Evolutionary conservation across 2,888 invertebrate genomes (phyloP), one percentile per base, ranked within the genome.

Genomic region (Pollenia griseotomentosa): DNA sequence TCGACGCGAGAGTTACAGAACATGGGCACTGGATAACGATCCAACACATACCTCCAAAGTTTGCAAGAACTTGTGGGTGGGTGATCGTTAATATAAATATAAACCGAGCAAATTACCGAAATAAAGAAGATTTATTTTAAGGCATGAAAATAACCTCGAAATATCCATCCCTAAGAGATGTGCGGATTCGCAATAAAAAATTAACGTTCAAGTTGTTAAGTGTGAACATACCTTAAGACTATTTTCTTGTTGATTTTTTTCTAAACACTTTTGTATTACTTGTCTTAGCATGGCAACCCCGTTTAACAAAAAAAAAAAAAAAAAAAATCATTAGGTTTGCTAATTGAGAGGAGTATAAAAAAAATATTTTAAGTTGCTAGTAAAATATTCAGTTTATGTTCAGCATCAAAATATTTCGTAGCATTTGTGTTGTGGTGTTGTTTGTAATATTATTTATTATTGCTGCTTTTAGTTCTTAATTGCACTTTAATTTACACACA

Each of bases 341-440:
- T 6, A 33, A 6, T 33, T 33, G 6, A 33, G 33, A 33, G 33
- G 33, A 1, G 40, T 40, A 51, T 16, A 70, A 11, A 42, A 40
- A n/a, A 40, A 53, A 40, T 11, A 70, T 40, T 51, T 70, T 40
- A 9, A 48, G 48, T 68, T 68, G 66, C 9, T 53, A 53, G n/a
- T 53, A 70, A 53, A 70, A 16, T 70, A 68, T 68, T 68, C 51
- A 48, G 33, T 70, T 70, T 70, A 16, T 55, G 40, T 19, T 51
- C n/a, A 40, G n/a, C 9, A 68, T 53, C 4, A 53, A 51, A 68
- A 68, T 65, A 10, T 65, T 19, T 16, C n/a, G n/a, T 7, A 16
- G 9, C 44, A 9, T 63, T 42, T 12, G n/a, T 46, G 5, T 44
- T 19, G 33, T 44, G 55, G 42, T 57, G 46, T 57, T 71, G 46